Evolutionary conservation across 2,888 invertebrate genomes (phyloP).

Genomic region (Dioctria rufipes): DNA sequence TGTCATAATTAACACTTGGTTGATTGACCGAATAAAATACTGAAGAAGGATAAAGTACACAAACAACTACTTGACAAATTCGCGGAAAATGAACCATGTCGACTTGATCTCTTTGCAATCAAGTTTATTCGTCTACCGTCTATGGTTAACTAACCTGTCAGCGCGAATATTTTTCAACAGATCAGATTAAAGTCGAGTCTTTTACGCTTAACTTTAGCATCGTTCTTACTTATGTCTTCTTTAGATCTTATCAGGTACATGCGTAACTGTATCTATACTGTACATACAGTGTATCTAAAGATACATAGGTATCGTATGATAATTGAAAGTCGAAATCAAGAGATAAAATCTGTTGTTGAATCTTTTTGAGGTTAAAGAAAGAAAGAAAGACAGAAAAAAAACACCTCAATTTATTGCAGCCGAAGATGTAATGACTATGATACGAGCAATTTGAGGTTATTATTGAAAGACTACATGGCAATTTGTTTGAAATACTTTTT

Average conservation of each 20-base stretch:
- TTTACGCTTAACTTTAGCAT: slow-evolving; percentile 21
- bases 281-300: neutral
- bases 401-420: neutral
- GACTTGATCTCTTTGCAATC: neutral
- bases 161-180: neutral
- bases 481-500: neutral
- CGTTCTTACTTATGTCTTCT: slow-evolving; percentile 7
- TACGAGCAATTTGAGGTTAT: neutral
- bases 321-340: slow-evolving; percentile 12
- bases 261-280: slow-evolving; percentile 11
- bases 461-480: neutral
- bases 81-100: slow-evolving; percentile 46
- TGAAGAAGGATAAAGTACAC: slow-evolving; percentile 39
- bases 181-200: neutral
- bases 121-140: slow-evolving; percentile 19
- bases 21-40: slow-evolving; percentile 22
- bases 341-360: neutral
- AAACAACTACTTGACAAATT: slow-evolving; percentile 53
- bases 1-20: neutral
- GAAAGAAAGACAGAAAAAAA: neutral
- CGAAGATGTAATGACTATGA: too few relatives aligned
- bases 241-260: slow-evolving; percentile 32
- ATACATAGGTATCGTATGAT: slow-evolving; percentile 5
- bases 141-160: slow-evolving; percentile 34
- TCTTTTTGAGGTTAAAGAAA: too few relatives aligned